Evolutionary conservation across 1,140 invertebrate species (phyloP).

Genomic region (Dolichoris vasculosae): DNA sequence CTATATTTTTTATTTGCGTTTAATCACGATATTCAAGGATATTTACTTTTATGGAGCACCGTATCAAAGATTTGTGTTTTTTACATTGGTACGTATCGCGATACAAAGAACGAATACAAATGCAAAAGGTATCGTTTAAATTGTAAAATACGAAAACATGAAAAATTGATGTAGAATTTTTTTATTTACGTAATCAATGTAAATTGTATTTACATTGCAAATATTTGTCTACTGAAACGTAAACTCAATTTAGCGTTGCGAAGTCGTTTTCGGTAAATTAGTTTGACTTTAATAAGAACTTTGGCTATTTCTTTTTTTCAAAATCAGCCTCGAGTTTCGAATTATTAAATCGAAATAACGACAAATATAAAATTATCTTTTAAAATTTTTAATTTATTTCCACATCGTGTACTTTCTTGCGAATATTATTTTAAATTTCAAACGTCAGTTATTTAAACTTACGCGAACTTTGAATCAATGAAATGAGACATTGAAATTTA

Average conservation of each 20-base stretch:
- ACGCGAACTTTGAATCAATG: not conserved
- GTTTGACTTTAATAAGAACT: not conserved
- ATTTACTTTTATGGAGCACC: no score
- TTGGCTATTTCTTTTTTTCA: not conserved
- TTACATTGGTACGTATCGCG: not conserved
- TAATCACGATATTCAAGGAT: no score
- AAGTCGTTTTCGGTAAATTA: not conserved
- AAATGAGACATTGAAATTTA: not conserved
- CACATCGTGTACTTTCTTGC: not conserved
- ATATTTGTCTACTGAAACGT: not conserved
- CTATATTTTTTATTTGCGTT: no score
- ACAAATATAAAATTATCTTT: not conserved
- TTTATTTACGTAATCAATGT: not conserved
- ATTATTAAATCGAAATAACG: not conserved
- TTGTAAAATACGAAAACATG: not conserved
- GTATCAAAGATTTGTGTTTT: no score
- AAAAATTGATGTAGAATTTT: not conserved
- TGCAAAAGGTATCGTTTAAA: not conserved
- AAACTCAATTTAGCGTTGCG: not conserved
- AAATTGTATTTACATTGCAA: not conserved
- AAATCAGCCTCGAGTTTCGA: not conserved
- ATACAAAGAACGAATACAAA: not conserved
- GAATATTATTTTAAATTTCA: constrained; percentile 12
- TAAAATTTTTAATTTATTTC: not conserved
- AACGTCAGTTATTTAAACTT: not conserved